Evolutionary conservation across 2,797 vertebrate genomes (phyloP), one percentile per base, ranked within the genome.

Genomic region (Adrianichthys oophorus): DNA sequence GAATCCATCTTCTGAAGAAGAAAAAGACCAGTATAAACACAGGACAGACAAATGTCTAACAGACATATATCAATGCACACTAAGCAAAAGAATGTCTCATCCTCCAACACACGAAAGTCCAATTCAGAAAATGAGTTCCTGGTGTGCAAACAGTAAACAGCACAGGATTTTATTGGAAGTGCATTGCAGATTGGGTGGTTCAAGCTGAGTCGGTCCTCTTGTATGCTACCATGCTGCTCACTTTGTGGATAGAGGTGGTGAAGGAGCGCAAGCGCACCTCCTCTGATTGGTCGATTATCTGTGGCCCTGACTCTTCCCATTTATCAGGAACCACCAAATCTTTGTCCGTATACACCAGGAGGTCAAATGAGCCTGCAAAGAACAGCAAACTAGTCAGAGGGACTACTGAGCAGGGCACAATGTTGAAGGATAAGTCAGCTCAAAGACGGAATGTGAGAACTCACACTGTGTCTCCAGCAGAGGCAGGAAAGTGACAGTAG

Each of bases 271-370:
- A 87, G 13, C 93, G 94, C 51, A 99, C 96, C 75, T 98, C 95
- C 85, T 99, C 97, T 0, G 96, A 97, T 41, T 97, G 95, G 78
- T 92, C 63, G 19, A 99, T 95, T 52, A 96, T 95, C 67, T 98
- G 95, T 1, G 97, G 97, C 1, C 96, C 95, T 0, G 96, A 98
- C 80, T 96, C 96, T 50, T 98, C 97, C 97, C 97, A 98, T 82
- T 96, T 96, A 0, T 96, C 95, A 13, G 96, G 96, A 41, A 98
- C 94, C 56, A 80, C 86, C 77, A 95, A 65, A 49, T 98, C 94
- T 85, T 98, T 98, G 80, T 98, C 96, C 0, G 97, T 99, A 80
- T 98, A 98, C 70, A 99, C 92, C 53, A 98, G 93, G 47, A 99
- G 92, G 86, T 99, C 97, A 66, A 99, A 99, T 0, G 96, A 93